A percentile compares a stretch with the other conserved stretches of the same genome.
Evolutionary conservation across 2,797 vertebrate genomes (phyloP).

Genomic region (Brachyrhaphis roseni): DNA sequence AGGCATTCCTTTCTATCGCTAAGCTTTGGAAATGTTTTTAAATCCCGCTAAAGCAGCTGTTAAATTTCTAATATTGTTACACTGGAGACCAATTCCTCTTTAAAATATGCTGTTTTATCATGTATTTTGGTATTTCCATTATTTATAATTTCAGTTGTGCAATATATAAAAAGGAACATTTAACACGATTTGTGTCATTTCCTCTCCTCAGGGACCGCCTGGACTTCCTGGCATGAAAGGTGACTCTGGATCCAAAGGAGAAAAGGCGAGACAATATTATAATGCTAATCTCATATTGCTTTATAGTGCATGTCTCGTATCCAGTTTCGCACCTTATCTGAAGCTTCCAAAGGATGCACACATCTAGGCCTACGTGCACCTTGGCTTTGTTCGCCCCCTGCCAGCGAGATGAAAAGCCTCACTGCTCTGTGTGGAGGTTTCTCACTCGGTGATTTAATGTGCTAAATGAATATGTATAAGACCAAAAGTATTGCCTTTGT

Average conservation of each 20-base stretch:
- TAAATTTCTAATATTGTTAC: neutral
- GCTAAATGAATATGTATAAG: slow-evolving; percentile 64
- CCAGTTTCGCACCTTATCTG: slow-evolving; percentile 58
- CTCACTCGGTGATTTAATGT: slow-evolving; percentile 54
- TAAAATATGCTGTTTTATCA: neutral
- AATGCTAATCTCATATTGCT: slow-evolving; percentile 71
- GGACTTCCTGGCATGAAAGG: slow-evolving; percentile 97
- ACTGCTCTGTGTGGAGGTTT: slow-evolving; percentile 35
- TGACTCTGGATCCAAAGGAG: slow-evolving; percentile 94
- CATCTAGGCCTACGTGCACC: slow-evolving; percentile 33
- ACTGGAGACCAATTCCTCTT: neutral
- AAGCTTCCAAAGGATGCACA: slow-evolving; percentile 56
- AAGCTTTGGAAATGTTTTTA: neutral
- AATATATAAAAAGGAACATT: neutral
- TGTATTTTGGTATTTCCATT: neutral
- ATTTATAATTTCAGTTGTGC: neutral
- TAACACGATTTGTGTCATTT: slow-evolving; percentile 14
- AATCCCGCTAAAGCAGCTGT: neutral
- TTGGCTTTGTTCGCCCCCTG: slow-evolving; percentile 33
- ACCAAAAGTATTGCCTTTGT: slow-evolving; percentile 55
- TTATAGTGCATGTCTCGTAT: slow-evolving; percentile 65
- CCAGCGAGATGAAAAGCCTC: slow-evolving; percentile 30
- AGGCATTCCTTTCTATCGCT: slow-evolving; percentile 47
- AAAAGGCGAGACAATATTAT: slow-evolving; percentile 84
- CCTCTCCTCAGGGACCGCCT: slow-evolving; percentile 88